phyloP scores from a whole-genome alignment of 2,113 vertebrate species.

The Dolichotis patagonum region DNA sequence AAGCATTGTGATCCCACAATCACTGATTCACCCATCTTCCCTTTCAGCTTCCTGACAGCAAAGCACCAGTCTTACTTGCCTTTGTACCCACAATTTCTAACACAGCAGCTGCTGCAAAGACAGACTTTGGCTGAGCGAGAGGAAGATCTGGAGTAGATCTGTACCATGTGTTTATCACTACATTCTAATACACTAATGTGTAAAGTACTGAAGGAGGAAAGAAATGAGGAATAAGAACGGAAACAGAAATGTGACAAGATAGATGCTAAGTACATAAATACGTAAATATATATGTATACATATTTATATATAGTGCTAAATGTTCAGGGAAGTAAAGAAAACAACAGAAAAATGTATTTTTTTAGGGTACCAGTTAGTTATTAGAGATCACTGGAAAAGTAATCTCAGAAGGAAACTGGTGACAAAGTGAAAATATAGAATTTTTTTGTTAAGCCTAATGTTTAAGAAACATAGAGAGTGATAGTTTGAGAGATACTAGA shows the following conservation, averaged over 20 bases:
- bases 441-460: background rate
- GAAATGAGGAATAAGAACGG: background rate
- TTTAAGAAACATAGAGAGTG: background rate
- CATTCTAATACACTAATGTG: background rate
- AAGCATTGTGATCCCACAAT: background rate
- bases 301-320: background rate
- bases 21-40: background rate
- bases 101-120: background rate
- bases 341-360: slow-evolving; percentile 16
- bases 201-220: background rate
- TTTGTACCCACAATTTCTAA: slow-evolving; percentile 17
- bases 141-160: background rate
- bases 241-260: background rate
- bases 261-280: background rate
- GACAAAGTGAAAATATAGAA: background rate
- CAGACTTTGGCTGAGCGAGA: background rate
- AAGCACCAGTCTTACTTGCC: background rate
- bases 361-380: background rate
- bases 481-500: background rate
- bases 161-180: background rate
- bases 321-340: slow-evolving; percentile 2
- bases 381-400: background rate
- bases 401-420: background rate
- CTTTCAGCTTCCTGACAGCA: background rate
- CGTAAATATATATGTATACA: background rate